Base-by-base conservation (phyloP, 2,888 invertebrate species). In the Monopis laevigella region DNA sequence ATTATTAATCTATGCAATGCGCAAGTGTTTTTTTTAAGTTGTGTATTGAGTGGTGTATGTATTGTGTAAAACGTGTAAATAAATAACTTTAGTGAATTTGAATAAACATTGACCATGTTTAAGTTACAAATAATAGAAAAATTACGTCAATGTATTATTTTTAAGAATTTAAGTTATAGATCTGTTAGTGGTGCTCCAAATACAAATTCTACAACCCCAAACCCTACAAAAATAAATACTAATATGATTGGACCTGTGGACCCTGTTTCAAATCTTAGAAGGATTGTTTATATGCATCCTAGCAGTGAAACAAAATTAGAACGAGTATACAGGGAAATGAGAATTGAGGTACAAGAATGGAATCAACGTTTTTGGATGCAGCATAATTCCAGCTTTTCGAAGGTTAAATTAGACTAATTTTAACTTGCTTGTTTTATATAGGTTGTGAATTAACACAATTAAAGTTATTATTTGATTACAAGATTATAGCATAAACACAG, bases 171-270 rank as follows among this genome's bases (percentile, higher is more conserved):
- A n/a, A n/a, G n/a, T n/a, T n/a, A n/a, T n/a, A n/a, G n/a, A n/a
- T n/a, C n/a, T n/a, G n/a, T 21, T 21, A 8, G 24, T 21, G 24
- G 24, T 8, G 24, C 8, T 21, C 24, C 5, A 8, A 21, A 21
- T 7, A 21, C 5, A 7, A 21, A 7, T 21, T 21, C 8, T 21
- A 21, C 5, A 21, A 21, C 8, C 24, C 80, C 80, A 13, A 72
- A 75, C 47, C 69, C 75, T 0, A 64, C 55, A 39, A 67, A 63
- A 46, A 73, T 80, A 35, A 60, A 61, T 10, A 65, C 59, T 38
- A 89, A 91, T 59, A 83, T 88, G 74, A 86, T 92, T 39, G 92
- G 92, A 1, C 93, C 93, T 0, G 89, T 94, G 1, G 89, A 95
- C 65, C 84, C 88, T 8, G 68, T 87, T 14, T 93, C 94, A 1